Conservation (phyloP, 2,888 invertebrate species). For the Agonopterix subpropinquella region DNA sequence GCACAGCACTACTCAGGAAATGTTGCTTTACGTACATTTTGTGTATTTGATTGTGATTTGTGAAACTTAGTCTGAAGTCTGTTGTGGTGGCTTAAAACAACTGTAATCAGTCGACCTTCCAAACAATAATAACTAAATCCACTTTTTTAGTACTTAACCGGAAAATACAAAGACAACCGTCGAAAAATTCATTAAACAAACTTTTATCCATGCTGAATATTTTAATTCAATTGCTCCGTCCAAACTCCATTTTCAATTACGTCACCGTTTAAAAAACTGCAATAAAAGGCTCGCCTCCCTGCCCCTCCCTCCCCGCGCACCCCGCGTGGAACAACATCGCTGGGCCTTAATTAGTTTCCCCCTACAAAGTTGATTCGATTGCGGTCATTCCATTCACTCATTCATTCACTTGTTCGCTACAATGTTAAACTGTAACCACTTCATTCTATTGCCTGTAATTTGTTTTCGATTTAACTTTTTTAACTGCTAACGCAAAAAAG, state of each 20-base stretch:
- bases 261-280: conserved; percentile 9
- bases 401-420: conserved; percentile 22
- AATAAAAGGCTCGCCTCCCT: neutral
- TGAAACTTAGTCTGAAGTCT: no score
- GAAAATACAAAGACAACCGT: no score
- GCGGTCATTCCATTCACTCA: conserved; percentile 7
- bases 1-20: no score
- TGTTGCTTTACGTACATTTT: no score
- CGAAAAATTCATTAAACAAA: no score
- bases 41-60: no score
- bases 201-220: no score
- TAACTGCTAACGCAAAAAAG: conserved; percentile 11
- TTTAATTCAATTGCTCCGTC: conserved; percentile 2
- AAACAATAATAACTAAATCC: no score
- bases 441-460: conserved; percentile 37
- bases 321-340: neutral
- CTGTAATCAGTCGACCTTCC: no score
- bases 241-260: conserved; percentile 6
- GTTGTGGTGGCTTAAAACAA: no score
- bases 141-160: no score
- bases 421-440: conserved; percentile 47
- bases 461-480: conserved; percentile 36
- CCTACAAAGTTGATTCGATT: conserved; percentile 45
- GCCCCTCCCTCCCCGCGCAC: neutral
- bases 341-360: conserved; percentile 34